Evolutionary conservation across 2,113 vertebrate species (phyloP).

Genomic region (Halcyon malimbica): DNA sequence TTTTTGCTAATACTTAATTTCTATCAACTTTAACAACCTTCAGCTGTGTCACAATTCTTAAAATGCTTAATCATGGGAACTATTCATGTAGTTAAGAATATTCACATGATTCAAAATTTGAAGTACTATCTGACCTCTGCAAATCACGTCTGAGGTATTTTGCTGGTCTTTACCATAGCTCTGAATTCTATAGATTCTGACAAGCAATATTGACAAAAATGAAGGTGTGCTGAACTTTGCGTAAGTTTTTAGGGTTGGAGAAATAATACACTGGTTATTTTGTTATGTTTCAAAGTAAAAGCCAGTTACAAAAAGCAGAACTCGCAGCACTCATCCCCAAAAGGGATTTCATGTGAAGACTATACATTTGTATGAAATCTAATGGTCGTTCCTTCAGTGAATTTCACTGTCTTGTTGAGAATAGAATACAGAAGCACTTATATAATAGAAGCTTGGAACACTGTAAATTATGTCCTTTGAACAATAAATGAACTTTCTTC

Average conservation of each 20-base stretch:
- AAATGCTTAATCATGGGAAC: not conserved
- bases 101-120: not conserved
- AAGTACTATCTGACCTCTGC: not conserved
- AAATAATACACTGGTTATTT: conserved; percentile 16
- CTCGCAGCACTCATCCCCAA: not conserved
- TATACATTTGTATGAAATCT: conserved; percentile 51
- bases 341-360: conserved; percentile 34
- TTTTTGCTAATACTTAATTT: conserved; percentile 1
- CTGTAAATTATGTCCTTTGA: conserved; percentile 66
- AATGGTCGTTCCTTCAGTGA: conserved; percentile 58
- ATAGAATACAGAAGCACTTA: conserved; percentile 57
- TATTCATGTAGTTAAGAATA: not conserved
- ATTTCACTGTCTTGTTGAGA: conserved; percentile 61
- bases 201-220: not conserved
- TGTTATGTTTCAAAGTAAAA: not conserved
- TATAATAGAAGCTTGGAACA: conserved; percentile 69
- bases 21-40: not conserved
- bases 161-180: not conserved
- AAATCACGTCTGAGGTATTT: not conserved
- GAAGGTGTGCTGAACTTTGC: not conserved
- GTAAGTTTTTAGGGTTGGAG: not conserved
- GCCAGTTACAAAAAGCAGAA: not conserved
- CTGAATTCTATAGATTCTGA: not conserved
- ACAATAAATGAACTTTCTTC: conserved; percentile 66
- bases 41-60: not conserved